Conservation (phyloP, 2,797 vertebrate species). For the Aeoliscus strigatus region DNA sequence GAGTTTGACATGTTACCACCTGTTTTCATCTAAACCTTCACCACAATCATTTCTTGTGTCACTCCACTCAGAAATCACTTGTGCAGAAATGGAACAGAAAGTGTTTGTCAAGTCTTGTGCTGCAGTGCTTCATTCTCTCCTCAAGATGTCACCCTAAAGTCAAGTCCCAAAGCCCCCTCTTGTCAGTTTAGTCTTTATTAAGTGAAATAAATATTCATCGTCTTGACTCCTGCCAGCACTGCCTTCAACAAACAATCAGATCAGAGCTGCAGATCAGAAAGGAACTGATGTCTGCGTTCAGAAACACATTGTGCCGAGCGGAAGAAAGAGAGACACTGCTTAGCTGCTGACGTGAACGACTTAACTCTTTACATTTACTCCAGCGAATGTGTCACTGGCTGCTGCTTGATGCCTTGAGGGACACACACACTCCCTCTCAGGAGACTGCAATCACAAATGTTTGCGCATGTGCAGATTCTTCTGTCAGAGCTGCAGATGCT, state of each 20-base stretch:
- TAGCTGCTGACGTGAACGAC: slow-evolving; percentile 37
- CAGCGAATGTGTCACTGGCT: slow-evolving; percentile 44
- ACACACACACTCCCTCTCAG: slow-evolving; percentile 12
- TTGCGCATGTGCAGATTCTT: neutral
- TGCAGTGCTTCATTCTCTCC: slow-evolving; percentile 41
- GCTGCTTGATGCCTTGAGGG: slow-evolving; percentile 39
- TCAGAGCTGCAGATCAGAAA: no score
- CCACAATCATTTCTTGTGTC: no score
- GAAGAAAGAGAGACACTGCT: slow-evolving; percentile 7
- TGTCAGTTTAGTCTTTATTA: neutral
- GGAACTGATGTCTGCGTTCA: no score
- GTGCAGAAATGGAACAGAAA: neutral
- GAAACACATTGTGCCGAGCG: neutral
- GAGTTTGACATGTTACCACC: no score
- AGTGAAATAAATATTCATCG: neutral
- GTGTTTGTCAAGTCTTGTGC: slow-evolving; percentile 17
- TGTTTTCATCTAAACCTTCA: no score
- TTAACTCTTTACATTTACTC: slow-evolving; percentile 54
- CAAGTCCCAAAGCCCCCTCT: neutral
- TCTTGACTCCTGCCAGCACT: neutral
- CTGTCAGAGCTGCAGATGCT: neutral
- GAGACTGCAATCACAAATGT: slow-evolving; percentile 16
- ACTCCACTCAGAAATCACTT: no score
- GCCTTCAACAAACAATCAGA: slow-evolving; percentile 2
- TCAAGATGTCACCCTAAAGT: slow-evolving; percentile 52